Conservation (phyloP, 2,888 invertebrate species). For the Tachystola acroxantha region DNA sequence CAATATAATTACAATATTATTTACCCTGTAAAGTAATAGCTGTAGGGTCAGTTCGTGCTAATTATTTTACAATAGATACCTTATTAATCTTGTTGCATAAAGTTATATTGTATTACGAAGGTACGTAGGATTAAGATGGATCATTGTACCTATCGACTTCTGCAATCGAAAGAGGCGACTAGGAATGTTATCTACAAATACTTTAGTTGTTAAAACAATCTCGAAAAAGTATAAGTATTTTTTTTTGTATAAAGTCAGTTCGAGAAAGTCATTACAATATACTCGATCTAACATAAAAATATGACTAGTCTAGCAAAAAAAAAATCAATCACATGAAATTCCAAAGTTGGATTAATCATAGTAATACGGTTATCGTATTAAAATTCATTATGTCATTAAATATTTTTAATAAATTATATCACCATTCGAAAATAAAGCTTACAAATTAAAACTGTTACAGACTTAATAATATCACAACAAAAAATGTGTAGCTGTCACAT, state of each 20-base stretch:
- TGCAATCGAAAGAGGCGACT: slow-evolving; percentile 18
- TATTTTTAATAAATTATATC: neutral
- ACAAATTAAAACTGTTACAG: neutral
- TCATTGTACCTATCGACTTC: no score
- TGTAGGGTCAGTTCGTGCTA: neutral
- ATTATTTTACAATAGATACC: neutral
- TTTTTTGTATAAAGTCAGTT: no score
- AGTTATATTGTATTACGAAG: neutral
- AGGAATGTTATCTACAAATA: slow-evolving; percentile 54
- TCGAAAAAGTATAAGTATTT: no score
- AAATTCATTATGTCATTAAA: neutral
- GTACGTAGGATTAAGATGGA: no score
- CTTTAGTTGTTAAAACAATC: no score
- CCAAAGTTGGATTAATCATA: neutral
- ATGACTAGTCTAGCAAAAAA: slow-evolving; percentile 42
- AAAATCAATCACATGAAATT: slow-evolving; percentile 24
- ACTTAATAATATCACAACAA: slow-evolving; percentile 2
- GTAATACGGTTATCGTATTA: neutral
- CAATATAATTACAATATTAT: neutral
- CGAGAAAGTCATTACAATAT: slow-evolving; percentile 5
- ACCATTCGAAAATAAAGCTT: neutral
- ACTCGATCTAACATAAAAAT: slow-evolving; percentile 36
- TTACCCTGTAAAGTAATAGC: slow-evolving; percentile 6
- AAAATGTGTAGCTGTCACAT: neutral
- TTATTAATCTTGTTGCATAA: neutral